Evolutionary conservation across 2,797 vertebrate genomes (phyloP).

Genomic region (Macroramphosus scolopax): DNA sequence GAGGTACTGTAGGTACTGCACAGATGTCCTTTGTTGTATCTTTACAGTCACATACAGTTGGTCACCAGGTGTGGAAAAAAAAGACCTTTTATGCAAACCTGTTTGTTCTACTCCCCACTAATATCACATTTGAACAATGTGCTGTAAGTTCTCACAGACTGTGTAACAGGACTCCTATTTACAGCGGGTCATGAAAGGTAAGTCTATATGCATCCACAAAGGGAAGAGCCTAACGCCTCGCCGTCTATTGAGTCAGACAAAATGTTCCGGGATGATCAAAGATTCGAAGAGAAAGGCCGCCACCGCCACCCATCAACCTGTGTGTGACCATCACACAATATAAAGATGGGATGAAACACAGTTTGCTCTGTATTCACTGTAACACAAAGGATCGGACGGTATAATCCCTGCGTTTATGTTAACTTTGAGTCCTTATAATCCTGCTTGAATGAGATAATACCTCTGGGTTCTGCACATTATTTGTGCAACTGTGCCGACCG

Average conservation of each 20-base stretch:
- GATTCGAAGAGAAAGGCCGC: slow-evolving; percentile 26
- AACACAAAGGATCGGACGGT: background rate
- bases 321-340: slow-evolving; percentile 7
- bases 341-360: slow-evolving; percentile 7
- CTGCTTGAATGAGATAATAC: too few species aligned
- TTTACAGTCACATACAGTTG: background rate
- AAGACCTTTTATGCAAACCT: slow-evolving; percentile 31
- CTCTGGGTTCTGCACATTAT: too few species aligned
- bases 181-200: slow-evolving; percentile 54
- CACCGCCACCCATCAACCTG: slow-evolving; percentile 38
- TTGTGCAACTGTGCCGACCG: too few species aligned
- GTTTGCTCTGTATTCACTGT: slow-evolving; percentile 1
- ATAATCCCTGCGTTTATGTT: slow-evolving; percentile 3
- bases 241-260: slow-evolving; percentile 34
- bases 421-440: background rate
- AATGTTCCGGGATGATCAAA: slow-evolving; percentile 42
- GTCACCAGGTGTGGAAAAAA: slow-evolving; percentile 44
- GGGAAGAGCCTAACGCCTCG: slow-evolving; percentile 29
- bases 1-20: too few species aligned
- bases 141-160: slow-evolving; percentile 32
- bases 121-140: slow-evolving; percentile 34
- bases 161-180: slow-evolving; percentile 55
- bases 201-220: slow-evolving; percentile 38
- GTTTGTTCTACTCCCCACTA: slow-evolving; percentile 34
- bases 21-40: too few species aligned